Evolutionary conservation across 2,113 vertebrate genomes (phyloP).

Genomic region (Tachuris rubrigastra): DNA sequence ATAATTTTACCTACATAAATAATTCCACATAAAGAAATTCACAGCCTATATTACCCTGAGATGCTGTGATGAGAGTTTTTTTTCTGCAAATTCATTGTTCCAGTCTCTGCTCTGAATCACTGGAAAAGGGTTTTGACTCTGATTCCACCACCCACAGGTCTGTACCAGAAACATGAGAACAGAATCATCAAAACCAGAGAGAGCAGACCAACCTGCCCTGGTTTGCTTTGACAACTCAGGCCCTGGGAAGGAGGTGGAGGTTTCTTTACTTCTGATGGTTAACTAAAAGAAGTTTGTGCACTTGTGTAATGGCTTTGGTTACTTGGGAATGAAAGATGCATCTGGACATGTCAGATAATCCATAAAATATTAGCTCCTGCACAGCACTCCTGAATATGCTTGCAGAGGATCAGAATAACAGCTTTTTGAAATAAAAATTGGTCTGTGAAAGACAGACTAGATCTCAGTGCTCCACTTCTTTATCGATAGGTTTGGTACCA

Average conservation of each 20-base stretch:
- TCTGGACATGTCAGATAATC: not conserved
- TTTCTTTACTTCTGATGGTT: not conserved
- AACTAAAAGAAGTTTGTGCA: not conserved
- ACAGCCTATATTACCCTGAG: not conserved
- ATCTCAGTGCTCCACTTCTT: not conserved
- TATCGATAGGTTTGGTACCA: not conserved
- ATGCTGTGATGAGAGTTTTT: not conserved
- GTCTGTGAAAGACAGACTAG: not conserved
- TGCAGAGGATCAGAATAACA: not conserved
- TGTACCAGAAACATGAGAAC: fast-evolving
- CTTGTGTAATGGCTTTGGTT: not conserved
- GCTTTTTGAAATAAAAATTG: not conserved
- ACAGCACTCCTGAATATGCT: not conserved
- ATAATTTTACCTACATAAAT: not conserved
- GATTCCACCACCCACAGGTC: not conserved
- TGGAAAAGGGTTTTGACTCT: not conserved
- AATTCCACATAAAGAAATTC: not conserved
- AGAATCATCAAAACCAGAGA: not conserved
- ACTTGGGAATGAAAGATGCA: not conserved
- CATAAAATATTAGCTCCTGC: not conserved
- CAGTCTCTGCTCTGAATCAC: not conserved
- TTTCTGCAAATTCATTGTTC: not conserved
- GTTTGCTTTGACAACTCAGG: not conserved
- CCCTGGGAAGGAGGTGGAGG: not conserved
- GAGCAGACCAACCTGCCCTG: not conserved